Conservation (phyloP, 2,113 vertebrate species). For the Pomatorhinus ruficollis region DNA sequence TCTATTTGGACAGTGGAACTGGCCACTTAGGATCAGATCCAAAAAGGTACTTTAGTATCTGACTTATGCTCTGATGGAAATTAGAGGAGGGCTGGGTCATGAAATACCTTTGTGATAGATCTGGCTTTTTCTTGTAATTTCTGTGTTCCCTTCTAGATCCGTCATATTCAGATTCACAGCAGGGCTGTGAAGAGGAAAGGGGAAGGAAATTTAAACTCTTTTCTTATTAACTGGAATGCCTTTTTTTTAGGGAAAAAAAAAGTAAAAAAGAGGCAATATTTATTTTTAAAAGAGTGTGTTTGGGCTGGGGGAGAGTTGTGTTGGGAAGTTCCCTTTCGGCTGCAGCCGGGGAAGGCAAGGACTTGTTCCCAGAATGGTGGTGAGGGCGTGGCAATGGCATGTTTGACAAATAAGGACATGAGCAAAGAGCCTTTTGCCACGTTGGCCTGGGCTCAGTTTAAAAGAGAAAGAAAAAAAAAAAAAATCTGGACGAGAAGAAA, state of each 20-base stretch:
- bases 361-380: constrained; percentile 38
- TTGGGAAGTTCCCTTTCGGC: constrained; percentile 12
- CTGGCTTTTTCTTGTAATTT: constrained; percentile 11
- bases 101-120: constrained; percentile 15
- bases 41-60: constrained; percentile 52
- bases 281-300: background rate
- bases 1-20: constrained; percentile 18
- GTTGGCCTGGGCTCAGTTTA: constrained; percentile 62
- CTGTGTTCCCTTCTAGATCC: background rate
- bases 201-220: background rate
- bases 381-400: constrained; percentile 37
- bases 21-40: constrained; percentile 54
- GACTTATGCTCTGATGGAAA: constrained; percentile 1
- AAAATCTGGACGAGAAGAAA: constrained; percentile 61
- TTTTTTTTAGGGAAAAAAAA: background rate
- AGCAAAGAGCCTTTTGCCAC: constrained; percentile 69
- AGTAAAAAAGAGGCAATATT: background rate
- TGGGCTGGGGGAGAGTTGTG: background rate
- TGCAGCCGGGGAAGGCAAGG: background rate
- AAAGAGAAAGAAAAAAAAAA: constrained; percentile 34
- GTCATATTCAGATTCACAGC: accelerated
- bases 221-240: background rate
- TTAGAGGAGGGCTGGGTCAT: background rate
- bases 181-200: background rate
- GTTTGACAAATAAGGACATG: constrained; percentile 72